Evolutionary conservation across 37 sponge, comb jelly and placozoan genomes (phyloP), one percentile per base, ranked within the genome.

Genomic region (Beroe ovata): DNA sequence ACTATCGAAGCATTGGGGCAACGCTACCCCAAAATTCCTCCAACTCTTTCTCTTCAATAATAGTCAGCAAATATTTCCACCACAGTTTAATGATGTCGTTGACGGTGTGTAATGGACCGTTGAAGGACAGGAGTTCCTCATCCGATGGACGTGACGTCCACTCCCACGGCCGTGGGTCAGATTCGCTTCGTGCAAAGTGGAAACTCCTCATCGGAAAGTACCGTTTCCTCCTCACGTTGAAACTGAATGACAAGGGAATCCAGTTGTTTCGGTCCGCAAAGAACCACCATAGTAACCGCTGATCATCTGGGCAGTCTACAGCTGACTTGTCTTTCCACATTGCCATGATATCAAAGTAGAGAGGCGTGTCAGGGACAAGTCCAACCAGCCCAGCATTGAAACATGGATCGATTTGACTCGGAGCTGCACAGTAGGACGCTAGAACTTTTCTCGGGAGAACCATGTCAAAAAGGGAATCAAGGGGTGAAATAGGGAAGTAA

Each of bases 351-450:
- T 39, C n/a, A 6, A 8, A n/a, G 84, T 26, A 77, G 20, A 23
- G 19, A 3, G 4, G 25, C 14, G 22, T 8, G 21, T 77, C 54
- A 14, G 84, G 84, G 20, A 77, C 84, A 6, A 77, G n/a, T 21
- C 84, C 84, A 42, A 77, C 54, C 26, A 77, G 54, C 14, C 84
- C 84, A 34, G 69, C 69, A 30, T 66, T 66, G 36, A 66, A 66
- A 18, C 69, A 26, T 4, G 69, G 69, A 66, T 66, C 69, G 18
- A 66, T 18, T 14, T 14, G 18, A 8, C 69, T 30, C 2, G 32
- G 69, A 11, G 25, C 8, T 29, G 69, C 29, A 30, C 69, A 26
- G 35, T 32, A 66, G 30, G 69, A 34, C 2, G 35, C 69, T 34
- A 37, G 29, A 4, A 66, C 32, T 66, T 66, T 66, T 2, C 16